These are phyloP conservation scores for Otis tarda DNA, from an alignment of 2,113 vertebrate species.

Conservation along the genomic window DNA sequence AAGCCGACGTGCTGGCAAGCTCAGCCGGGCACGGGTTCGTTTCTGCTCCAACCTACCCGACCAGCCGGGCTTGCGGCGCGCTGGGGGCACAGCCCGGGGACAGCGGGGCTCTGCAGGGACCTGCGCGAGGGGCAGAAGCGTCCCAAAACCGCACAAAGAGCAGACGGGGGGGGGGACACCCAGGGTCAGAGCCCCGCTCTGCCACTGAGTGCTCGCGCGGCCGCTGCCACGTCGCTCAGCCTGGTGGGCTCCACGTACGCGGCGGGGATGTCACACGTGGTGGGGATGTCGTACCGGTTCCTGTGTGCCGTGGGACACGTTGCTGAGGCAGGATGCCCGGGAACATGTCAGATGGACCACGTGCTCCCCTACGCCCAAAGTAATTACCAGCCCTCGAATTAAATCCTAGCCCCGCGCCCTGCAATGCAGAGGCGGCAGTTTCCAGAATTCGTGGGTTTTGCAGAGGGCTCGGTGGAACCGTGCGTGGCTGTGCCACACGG, in stretches of 20 bases:
- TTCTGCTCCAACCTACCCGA: neutral
- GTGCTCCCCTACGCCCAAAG: fast-evolving
- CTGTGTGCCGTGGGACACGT: fast-evolving
- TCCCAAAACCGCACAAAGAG: neutral
- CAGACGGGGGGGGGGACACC: fast-evolving
- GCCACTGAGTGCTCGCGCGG: neutral
- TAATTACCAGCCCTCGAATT: neutral
- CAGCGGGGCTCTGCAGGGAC: neutral
- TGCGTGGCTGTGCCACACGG: fast-evolving
- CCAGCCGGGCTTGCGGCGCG: neutral
- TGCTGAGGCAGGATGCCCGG: neutral
- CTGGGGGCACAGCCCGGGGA: neutral
- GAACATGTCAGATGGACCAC: no score
- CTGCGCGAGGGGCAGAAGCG: neutral
- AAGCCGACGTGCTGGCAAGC: neutral
- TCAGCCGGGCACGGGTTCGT: neutral
- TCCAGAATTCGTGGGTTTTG: fast-evolving
- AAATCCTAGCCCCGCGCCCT: neutral
- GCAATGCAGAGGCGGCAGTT: neutral
- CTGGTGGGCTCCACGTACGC: fast-evolving
- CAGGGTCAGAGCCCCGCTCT: neutral
- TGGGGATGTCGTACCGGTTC: neutral
- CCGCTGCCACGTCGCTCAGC: neutral
- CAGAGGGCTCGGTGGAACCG: fast-evolving
- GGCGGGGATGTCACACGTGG: fast-evolving